Evolutionary conservation across 64 coral and sea anemone genomes (phyloP).

Genomic region (Orbicella faveolata): DNA sequence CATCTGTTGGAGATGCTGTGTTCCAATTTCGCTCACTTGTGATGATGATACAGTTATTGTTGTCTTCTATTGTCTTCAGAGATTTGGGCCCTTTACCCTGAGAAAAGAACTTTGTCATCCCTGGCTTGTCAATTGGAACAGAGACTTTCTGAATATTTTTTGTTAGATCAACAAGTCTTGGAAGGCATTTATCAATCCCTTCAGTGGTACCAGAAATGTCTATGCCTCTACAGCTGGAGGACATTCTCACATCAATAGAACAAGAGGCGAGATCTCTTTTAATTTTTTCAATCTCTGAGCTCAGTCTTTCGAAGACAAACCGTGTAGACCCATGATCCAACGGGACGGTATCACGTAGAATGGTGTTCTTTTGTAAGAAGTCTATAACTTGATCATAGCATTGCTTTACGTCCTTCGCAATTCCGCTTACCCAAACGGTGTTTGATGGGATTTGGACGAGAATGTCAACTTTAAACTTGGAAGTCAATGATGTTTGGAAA

Average conservation of each 20-base stretch:
- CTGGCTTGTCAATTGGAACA: constrained; percentile 53
- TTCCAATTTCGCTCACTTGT: background rate
- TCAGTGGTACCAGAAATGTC: constrained; percentile 41
- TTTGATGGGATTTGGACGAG: background rate
- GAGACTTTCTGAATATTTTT: background rate
- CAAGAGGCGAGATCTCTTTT: constrained; percentile 15
- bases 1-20: background rate
- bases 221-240: constrained; percentile 20
- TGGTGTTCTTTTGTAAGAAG: constrained; percentile 50
- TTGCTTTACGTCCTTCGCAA: constrained; percentile 6
- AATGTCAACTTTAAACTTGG: constrained; percentile 16
- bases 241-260: constrained; percentile 1
- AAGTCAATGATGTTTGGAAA: background rate
- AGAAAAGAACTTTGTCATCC: constrained; percentile 61
- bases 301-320: constrained; percentile 42
- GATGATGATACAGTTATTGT: constrained; percentile 32
- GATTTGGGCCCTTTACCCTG: constrained; percentile 17
- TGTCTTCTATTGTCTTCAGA: constrained; percentile 28
- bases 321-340: background rate
- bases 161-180: background rate
- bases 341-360: background rate
- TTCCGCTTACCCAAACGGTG: constrained; percentile 62
- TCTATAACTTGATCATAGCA: background rate
- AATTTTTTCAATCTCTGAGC: constrained; percentile 22
- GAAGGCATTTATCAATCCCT: constrained; percentile 8